Conservation (phyloP, 2,888 invertebrate genomes). For the Lamellibrachia columna region DNA sequence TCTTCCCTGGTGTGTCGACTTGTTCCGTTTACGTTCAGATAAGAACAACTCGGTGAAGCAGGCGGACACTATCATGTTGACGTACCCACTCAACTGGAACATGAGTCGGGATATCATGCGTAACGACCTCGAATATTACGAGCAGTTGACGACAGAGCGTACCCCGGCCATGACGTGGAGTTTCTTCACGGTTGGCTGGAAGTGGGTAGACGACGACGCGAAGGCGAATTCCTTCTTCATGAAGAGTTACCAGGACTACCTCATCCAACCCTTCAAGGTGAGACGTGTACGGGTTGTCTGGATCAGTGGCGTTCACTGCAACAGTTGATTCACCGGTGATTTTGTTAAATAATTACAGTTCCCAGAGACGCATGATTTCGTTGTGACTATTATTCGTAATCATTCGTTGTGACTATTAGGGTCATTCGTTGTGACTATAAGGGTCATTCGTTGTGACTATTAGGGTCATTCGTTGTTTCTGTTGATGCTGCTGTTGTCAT, state of each 20-base stretch:
- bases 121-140: constrained; percentile 46
- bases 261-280: constrained; percentile 44
- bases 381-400: not conserved
- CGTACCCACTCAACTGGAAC: constrained; percentile 48
- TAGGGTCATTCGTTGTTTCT: too few relatives aligned
- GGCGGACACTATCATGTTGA: constrained; percentile 45
- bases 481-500: not conserved
- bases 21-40: constrained; percentile 24
- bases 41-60: constrained; percentile 42
- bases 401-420: not conserved
- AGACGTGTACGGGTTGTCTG: not conserved
- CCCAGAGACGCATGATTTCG: too few relatives aligned
- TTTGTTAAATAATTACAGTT: not conserved
- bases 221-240: constrained; percentile 38
- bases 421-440: not conserved
- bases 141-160: constrained; percentile 29
- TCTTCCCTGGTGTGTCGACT: too few relatives aligned
- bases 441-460: too few relatives aligned
- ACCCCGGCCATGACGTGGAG: constrained; percentile 45
- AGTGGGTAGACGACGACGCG: constrained; percentile 39
- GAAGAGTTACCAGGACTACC: constrained; percentile 45
- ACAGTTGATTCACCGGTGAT: not conserved
- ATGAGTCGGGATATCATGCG: constrained; percentile 42
- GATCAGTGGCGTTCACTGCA: not conserved
- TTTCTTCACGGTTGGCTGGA: constrained; percentile 46